A percentile compares a stretch with the other conserved stretches of the same genome.
phyloP scores from a whole-genome alignment of 2,888 invertebrate species.

The Petrolisthes manimaculis region DNA sequence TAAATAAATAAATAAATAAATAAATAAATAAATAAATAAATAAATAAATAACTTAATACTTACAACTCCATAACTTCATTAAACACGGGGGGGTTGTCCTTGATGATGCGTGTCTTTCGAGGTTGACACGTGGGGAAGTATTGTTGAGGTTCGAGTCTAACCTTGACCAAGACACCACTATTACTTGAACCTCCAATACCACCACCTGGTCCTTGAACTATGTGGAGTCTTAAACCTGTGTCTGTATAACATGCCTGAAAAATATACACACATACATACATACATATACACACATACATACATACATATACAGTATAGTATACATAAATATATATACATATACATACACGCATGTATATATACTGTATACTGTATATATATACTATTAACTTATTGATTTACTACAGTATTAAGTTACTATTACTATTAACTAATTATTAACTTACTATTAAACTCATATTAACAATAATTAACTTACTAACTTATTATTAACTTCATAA shows the following conservation, averaged over 20 bases:
- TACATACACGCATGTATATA: neutral
- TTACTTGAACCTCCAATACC: neutral
- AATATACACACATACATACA: neutral
- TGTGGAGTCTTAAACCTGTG: constrained; percentile 31
- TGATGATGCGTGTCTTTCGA: constrained; percentile 30
- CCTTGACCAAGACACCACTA: constrained; percentile 41
- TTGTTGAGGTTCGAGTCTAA: constrained; percentile 32
- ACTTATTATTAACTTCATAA: neutral
- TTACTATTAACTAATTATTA: too few species aligned
- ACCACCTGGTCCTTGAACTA: constrained; percentile 19
- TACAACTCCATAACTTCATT: constrained; percentile 46
- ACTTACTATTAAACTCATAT: neutral
- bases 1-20: too few species aligned
- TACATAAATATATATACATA: neutral
- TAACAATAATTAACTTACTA: neutral
- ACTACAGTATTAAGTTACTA: too few species aligned
- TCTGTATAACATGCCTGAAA: constrained; percentile 19
- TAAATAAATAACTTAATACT: constrained; percentile 3
- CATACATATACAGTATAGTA: neutral
- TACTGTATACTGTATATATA: too few species aligned
- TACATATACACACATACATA: neutral
- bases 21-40: neutral
- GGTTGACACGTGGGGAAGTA: constrained; percentile 41
- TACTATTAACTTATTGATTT: neutral
- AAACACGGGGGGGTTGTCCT: constrained; percentile 40